Evolutionary conservation across 2,113 vertebrate species (phyloP).

Genomic region (Vombatus ursinus): DNA sequence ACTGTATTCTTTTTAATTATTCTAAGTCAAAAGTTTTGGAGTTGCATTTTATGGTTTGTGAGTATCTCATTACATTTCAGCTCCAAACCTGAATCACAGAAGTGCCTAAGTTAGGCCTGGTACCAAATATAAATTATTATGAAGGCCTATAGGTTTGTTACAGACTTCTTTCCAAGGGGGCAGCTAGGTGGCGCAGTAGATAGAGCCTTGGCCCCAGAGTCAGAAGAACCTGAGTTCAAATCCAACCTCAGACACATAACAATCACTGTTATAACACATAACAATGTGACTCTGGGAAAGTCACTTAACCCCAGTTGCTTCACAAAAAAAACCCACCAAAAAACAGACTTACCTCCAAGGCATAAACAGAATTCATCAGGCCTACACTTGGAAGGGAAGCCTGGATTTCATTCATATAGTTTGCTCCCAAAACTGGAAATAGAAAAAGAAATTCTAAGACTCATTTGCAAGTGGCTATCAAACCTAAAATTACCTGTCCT

Average conservation of each 20-base stretch:
- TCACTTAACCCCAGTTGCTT: too few relatives aligned
- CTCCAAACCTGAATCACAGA: neutral
- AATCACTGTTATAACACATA: too few relatives aligned
- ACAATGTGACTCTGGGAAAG: too few relatives aligned
- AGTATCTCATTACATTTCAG: neutral
- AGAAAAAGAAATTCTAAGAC: conserved; percentile 66
- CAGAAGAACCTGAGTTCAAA: too few relatives aligned
- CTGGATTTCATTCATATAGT: conserved; percentile 75
- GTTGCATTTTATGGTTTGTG: neutral
- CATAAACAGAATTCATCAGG: conserved; percentile 74
- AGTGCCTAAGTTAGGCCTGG: neutral
- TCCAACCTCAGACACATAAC: too few relatives aligned
- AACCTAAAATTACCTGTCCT: neutral
- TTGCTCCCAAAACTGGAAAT: conserved; percentile 72
- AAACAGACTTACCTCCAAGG: conserved; percentile 80
- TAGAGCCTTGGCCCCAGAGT: too few relatives aligned
- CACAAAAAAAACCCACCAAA: too few relatives aligned
- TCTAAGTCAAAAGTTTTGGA: neutral
- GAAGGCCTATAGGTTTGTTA: neutral
- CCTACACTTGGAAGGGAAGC: conserved; percentile 76
- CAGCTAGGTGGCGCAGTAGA: too few relatives aligned
- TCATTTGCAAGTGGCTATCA: conserved; percentile 21
- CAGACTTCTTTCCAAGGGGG: conserved; percentile 80
- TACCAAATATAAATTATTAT: neutral
- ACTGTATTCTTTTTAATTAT: neutral